These are phyloP conservation scores for Onychostoma macrolepis DNA, from an alignment of 2,113 vertebrate species.

Conservation along the genomic window DNA sequence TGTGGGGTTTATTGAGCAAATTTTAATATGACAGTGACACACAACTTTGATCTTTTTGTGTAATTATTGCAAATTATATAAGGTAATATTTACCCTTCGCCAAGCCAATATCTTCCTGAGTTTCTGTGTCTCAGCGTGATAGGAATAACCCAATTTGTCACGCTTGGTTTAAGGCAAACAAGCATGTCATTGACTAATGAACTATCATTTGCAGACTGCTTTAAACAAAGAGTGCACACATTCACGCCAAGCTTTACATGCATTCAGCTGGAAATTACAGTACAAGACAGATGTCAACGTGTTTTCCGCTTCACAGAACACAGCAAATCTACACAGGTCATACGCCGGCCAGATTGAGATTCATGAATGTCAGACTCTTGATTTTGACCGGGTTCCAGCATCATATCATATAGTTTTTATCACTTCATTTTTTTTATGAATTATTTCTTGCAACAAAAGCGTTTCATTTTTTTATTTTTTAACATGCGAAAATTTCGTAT, in stretches of 20 bases:
- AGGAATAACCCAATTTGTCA: constrained; percentile 70
- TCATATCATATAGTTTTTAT: neutral
- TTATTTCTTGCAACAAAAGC: neutral
- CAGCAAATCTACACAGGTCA: constrained; percentile 53
- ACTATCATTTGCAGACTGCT: constrained; percentile 62
- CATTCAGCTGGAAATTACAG: constrained; percentile 67
- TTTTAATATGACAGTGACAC: neutral
- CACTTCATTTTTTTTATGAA: neutral
- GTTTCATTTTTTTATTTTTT: too few relatives aligned
- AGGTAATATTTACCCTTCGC: constrained; percentile 63
- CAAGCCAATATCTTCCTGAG: constrained; percentile 49
- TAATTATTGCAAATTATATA: constrained; percentile 57
- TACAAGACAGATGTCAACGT: constrained; percentile 67
- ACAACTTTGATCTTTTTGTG: constrained; percentile 29
- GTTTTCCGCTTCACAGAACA: constrained; percentile 56
- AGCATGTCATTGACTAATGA: constrained; percentile 60
- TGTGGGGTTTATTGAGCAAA: neutral
- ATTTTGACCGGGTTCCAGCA: neutral
- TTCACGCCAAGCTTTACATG: constrained; percentile 53
- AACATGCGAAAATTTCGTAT: too few relatives aligned
- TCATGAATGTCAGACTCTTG: neutral
- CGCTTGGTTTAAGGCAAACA: constrained; percentile 67
- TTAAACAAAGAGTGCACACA: constrained; percentile 56
- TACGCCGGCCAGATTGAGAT: neutral
- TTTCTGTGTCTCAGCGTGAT: constrained; percentile 56